Evolutionary conservation across 2,888 invertebrate genomes (phyloP), one percentile per base, ranked within the genome.

Genomic region (Eumerus sabulonum): DNA sequence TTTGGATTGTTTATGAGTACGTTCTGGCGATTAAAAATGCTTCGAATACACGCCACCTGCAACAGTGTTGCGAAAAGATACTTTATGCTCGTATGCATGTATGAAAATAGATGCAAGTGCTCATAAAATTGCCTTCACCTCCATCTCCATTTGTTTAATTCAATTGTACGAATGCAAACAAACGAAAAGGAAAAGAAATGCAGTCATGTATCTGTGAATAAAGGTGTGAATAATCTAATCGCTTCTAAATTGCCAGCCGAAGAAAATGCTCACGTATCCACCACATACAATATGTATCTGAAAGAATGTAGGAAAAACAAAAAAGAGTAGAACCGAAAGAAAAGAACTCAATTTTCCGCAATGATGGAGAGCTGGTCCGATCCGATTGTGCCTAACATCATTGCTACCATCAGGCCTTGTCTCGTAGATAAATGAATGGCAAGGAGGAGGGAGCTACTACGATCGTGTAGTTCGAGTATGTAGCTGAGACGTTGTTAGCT

Each of bases 281-380:
- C 38, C 40, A 53, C 27, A 36, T 12, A 18, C 42, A 74, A 73
- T 50, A 50, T 5, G 56, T 45, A 19, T 11, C 40, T 12, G 13
- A 14, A 36, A 19, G 9, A 17, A 50, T 16, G 18, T 19, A 19
- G 17, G 3, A n/a, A 47, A 12, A 45, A 9, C 40, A 44, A 56
- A 11, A 48, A 17, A 19, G 1, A 48, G 12, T 36, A 54, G 2
- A 27, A 40, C n/a, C 35, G 18, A 53, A 18, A 59, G 68, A 79
- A 79, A 74, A 74, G 79, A 79, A 79, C 68, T 79, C 79, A 79
- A 79, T 79, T 79, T 79, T 79, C 79, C 79, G 79, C 74, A 68
- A 79, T 79, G 74, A 18, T 79, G 74, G 64, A 79, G 59, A 70
- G 64, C 54, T 19, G 38, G 54, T 54, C 27, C 27, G 27, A 27